Evolutionary conservation across 2,797 vertebrate species (phyloP), one percentile per base, ranked within the genome.

Genomic region (Eidolon dupreanum): DNA sequence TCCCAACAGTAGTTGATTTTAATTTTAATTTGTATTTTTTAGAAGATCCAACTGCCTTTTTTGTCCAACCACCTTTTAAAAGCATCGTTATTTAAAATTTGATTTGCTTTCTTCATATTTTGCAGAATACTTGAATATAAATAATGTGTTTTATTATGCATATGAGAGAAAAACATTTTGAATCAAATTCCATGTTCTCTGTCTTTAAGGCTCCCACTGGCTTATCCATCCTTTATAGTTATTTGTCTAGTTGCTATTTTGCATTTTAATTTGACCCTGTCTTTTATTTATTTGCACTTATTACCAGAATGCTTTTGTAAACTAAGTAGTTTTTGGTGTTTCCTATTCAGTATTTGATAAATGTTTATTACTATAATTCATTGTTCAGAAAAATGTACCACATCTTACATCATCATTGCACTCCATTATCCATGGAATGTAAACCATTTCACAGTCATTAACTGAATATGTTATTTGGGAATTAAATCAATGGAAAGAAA

Each of bases 201-300:
- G 31, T 96, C 88, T 92, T 93, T 94, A 75, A 65, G 41, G 33
- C 49, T 55, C 53, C 71, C 73, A 46, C 31, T 92, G 65, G 46
- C 51, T 77, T 93, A 57, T 86, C 53, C 15, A 88, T 90, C 43
- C 51, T 88, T 90, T 41, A 36, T 36, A 81, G 55, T 71, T 87
- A 70, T 87, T 86, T 53, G 51, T 83, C 11, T 93, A 51, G 61
- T 86, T 93, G 86, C 65, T 95, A n/a, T 68, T 95, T 95, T 97
- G 89, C 57, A 91, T 97, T 94, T 96, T 90, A 89, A 96, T 96
- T 88, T 90, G 92, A 65, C 63, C 53, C 78, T 96, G 73, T 5
- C 68, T 97, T 95, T 96, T 94, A 94, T 94, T 95, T 95, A 83
- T 85, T 96, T 93, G 75, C 57, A 83, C 55, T 41, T 94, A 86